These are phyloP conservation scores for Pogonocherus hispidulus DNA, from an alignment of 2,888 invertebrate genomes.

Conservation along the genomic window DNA sequence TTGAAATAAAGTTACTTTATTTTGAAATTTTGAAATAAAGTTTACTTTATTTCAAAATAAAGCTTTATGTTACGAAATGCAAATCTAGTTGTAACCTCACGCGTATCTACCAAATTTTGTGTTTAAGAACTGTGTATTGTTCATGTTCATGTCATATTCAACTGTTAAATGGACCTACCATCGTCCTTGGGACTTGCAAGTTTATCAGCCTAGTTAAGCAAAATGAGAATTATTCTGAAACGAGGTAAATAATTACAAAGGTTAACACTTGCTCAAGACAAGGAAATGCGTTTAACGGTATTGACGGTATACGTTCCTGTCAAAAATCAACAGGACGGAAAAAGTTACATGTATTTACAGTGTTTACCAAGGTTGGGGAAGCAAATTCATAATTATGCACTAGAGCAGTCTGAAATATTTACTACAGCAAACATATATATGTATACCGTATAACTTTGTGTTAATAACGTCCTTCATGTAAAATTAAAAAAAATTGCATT, in stretches of 20 bases:
- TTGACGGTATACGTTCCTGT: neutral
- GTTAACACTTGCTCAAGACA: neutral
- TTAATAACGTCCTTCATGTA: too few relatives aligned
- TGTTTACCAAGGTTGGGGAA: too few relatives aligned
- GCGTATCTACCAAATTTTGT: neutral
- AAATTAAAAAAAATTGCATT: too few relatives aligned
- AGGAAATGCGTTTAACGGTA: neutral
- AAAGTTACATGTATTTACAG: too few relatives aligned
- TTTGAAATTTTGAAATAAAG: too few relatives aligned
- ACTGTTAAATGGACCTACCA: too few relatives aligned
- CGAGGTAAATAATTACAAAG: neutral
- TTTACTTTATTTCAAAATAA: too few relatives aligned
- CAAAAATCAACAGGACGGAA: neutral
- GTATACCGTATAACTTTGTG: too few relatives aligned
- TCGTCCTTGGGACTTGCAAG: neutral
- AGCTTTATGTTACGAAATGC: neutral
- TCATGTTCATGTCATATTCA: neutral
- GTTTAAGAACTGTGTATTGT: neutral
- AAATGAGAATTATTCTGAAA: neutral
- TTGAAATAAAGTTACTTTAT: too few relatives aligned
- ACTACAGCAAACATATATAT: too few relatives aligned
- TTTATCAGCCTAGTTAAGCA: neutral
- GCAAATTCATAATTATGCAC: too few relatives aligned
- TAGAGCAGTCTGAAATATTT: too few relatives aligned
- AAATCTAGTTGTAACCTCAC: neutral